Percentiles rank a stretch among this genome's conserved stretches.
Conservation (phyloP, 2,888 invertebrate genomes). For the Drosophila paranaensis region DNA sequence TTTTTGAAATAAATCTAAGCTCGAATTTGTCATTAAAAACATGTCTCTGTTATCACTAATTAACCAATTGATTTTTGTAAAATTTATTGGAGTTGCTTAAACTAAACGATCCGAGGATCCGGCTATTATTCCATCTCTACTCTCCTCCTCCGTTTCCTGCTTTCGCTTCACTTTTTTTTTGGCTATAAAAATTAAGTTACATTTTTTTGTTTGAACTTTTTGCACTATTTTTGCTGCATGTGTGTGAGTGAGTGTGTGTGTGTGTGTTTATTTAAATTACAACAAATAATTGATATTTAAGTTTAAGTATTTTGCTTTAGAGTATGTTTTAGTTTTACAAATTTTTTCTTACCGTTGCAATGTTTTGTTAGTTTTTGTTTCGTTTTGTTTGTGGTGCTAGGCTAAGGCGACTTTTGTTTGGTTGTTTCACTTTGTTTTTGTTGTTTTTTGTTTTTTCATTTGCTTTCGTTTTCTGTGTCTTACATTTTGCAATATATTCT, state of each 20-base stretch:
- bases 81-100: conserved; percentile 66
- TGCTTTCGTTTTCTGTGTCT: conserved; percentile 44
- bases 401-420: conserved; percentile 78
- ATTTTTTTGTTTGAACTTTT: conserved; percentile 69
- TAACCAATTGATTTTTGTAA: conserved; percentile 60
- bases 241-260: conserved; percentile 28
- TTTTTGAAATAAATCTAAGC: conserved; percentile 72
- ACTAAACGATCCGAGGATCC: conserved; percentile 65
- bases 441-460: conserved; percentile 6
- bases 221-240: conserved; percentile 71
- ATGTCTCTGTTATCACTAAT: conserved; percentile 59
- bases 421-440: conserved; percentile 66
- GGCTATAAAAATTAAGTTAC: conserved; percentile 84
- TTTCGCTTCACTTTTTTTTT: conserved; percentile 77
- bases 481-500: conserved; percentile 60
- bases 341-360: conserved; percentile 51
- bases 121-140: conserved; percentile 17
- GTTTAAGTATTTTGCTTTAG: conserved; percentile 49
- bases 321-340: conserved; percentile 55
- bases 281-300: conserved; percentile 65
- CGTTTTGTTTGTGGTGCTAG: conserved; percentile 75
- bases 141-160: conserved; percentile 3
- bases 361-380: conserved; percentile 41
- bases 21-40: conserved; percentile 70
- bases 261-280: conserved; percentile 57